A percentile compares a stretch with the other conserved stretches of the same genome.
These are phyloP conservation scores for Actinia equina DNA, from an alignment of 64 coral and sea anemone genomes.

Conservation along the genomic window DNA sequence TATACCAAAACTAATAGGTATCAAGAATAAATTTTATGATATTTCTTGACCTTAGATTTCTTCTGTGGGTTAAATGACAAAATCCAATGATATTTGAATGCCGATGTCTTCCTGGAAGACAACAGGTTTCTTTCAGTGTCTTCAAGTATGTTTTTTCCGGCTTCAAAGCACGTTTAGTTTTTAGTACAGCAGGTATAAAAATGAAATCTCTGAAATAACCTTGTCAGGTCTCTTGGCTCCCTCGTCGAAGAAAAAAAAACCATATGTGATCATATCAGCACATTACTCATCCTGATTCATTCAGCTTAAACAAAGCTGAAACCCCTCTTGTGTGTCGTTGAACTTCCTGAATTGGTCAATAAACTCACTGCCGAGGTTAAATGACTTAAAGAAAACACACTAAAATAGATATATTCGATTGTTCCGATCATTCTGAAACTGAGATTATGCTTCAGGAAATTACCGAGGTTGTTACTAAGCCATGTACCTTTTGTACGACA, in stretches of 20 bases:
- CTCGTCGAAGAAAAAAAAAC: not conserved
- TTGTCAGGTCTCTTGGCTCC: not conserved
- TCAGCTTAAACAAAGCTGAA: not conserved
- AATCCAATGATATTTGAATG: not conserved
- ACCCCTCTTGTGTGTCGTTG: not conserved
- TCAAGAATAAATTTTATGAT: not conserved
- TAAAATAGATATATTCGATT: not conserved
- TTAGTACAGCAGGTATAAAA: not conserved
- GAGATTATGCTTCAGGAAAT: slow-evolving; percentile 14
- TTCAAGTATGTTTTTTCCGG: slow-evolving; percentile 8
- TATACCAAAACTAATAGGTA: not conserved
- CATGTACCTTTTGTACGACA: not conserved
- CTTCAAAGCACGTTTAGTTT: not conserved
- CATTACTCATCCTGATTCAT: not conserved
- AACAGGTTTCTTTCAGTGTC: not conserved
- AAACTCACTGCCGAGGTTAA: not conserved
- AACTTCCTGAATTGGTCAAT: slow-evolving; percentile 5
- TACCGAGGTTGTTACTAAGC: not conserved
- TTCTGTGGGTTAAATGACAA: not conserved
- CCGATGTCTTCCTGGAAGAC: not conserved
- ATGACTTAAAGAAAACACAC: not conserved
- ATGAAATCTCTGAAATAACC: not conserved
- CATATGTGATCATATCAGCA: not conserved
- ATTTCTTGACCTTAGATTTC: not conserved
- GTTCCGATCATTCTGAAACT: not conserved